A percentile compares a stretch with the other conserved stretches of the same genome.
Evolutionary conservation across 2,113 vertebrate species (phyloP).

Genomic region (Chloebia gouldiae): DNA sequence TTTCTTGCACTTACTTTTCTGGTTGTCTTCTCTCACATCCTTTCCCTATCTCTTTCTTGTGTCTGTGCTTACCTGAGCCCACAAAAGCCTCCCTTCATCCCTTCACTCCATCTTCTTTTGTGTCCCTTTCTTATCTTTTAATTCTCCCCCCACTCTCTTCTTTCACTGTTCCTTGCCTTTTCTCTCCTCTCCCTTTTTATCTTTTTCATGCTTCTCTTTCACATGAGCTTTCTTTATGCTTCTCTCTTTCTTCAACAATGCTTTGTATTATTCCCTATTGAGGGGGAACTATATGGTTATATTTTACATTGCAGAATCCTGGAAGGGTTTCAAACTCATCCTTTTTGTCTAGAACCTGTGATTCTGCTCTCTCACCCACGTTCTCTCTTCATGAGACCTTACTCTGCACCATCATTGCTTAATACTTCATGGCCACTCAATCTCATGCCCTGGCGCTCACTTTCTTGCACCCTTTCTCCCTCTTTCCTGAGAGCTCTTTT

Average conservation of each 20-base stretch:
- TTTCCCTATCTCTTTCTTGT: background rate
- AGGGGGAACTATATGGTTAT: background rate
- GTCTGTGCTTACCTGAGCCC: background rate
- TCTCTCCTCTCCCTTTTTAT: background rate
- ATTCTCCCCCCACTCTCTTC: background rate
- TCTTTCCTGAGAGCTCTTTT: background rate
- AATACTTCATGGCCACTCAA: background rate
- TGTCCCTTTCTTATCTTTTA: background rate
- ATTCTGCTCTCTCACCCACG: background rate
- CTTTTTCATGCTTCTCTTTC: background rate
- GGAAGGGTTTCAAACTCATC: background rate
- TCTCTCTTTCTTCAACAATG: background rate
- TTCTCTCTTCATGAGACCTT: background rate
- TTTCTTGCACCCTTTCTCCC: background rate
- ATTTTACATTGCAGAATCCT: background rate
- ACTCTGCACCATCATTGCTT: background rate
- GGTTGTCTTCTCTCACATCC: accelerated
- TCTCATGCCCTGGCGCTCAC: background rate
- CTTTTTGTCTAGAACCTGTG: background rate
- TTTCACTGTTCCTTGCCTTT: background rate
- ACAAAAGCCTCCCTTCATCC: background rate
- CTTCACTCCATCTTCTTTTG: background rate
- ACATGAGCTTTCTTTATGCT: background rate
- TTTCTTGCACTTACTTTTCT: background rate
- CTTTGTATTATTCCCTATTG: background rate